A percentile compares a stretch with the other conserved stretches of the same genome.
Conservation (phyloP, 2,888 invertebrate genomes). For the Escarpia spicata region DNA sequence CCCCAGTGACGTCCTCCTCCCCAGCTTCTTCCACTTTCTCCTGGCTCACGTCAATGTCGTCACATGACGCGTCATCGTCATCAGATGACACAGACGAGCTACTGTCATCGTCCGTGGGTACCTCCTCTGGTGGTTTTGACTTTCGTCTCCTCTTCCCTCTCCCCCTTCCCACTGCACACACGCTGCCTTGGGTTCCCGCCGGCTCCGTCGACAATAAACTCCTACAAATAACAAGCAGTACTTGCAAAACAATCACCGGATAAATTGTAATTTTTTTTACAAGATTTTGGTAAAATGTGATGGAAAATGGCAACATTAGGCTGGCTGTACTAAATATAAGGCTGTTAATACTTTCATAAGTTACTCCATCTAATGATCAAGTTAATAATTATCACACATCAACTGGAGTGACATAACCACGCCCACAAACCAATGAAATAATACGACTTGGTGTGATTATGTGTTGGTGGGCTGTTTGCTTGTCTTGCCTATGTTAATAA, state of each 20-base stretch:
- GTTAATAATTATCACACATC: too few species aligned
- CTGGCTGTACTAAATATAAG: too few species aligned
- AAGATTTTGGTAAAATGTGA: too few species aligned
- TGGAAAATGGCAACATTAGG: too few species aligned
- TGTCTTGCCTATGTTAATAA: too few species aligned
- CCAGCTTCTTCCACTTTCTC: not conserved
- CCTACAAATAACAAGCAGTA: not conserved
- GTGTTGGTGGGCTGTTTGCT: too few species aligned
- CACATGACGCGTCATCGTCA: not conserved
- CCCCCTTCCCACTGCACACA: not conserved
- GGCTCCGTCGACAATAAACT: not conserved
- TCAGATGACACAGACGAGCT: not conserved
- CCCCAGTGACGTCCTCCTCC: not conserved
- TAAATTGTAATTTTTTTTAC: too few species aligned
- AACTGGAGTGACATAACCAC: too few species aligned
- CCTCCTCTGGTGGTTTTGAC: not conserved
- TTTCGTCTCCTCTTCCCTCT: not conserved
- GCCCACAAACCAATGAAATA: too few species aligned
- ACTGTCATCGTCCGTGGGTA: not conserved
- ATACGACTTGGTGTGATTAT: too few species aligned
- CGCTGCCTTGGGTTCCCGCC: not conserved
- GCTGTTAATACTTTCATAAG: too few species aligned
- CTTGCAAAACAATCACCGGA: not conserved
- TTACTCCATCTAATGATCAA: too few species aligned
- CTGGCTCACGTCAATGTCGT: constrained; percentile 14